Base-by-base conservation (phyloP, 92 coral and sea anemone genomes). In the Meandrina meandrites region DNA sequence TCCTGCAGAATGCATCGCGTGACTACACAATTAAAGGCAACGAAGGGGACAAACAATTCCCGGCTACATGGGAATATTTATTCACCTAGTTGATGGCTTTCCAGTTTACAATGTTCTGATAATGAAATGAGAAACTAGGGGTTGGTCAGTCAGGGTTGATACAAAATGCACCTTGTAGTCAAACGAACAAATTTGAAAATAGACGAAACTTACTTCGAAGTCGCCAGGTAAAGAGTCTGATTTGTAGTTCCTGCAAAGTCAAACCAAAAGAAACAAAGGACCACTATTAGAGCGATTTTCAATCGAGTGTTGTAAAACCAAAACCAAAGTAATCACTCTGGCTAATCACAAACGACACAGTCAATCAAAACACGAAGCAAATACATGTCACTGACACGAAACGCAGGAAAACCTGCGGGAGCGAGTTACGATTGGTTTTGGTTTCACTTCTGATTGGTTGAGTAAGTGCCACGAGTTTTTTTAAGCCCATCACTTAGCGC, bases 131-230 rank as follows among this genome's bases (percentile, higher is more conserved):
- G 68, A 22, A 60, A 22, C 68, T 24, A 0, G 0, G 9, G 21
- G 28, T 1, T 18, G 22, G 64, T 57, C 64, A 57, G 64, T 24
- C 68, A 24, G 68, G 68, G 11, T 24, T 60, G 68, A 60, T 60
- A 18, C 68, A 60, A 60, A 22, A 4, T 60, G 24, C 68, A 60
- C 6, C 11, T 60, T 6, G 68, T 1, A 24, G 9, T 66, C 32
- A 66, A 66, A 1, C 0, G 5, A 14, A 48, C 1, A 64, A 27
- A 17, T 64, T 64, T 17, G n/a, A 67, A 79, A 30, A 8, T 40
- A 67, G 6, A 28, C 32, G 16, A 42, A 48, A 89, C 94, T 92
- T 89, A 92, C 94, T 83, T 92, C 48, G 91, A 89, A 34, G 76
- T 86, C 51, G 92, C 94, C 15, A 82, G 19, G n/a, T 82, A 89